Percentiles rank a stretch among this genome's conserved stretches.
phyloP scores from a whole-genome alignment of 53 echinoderm and acorn worm genomes.

The Hippasteria phrygiana region DNA sequence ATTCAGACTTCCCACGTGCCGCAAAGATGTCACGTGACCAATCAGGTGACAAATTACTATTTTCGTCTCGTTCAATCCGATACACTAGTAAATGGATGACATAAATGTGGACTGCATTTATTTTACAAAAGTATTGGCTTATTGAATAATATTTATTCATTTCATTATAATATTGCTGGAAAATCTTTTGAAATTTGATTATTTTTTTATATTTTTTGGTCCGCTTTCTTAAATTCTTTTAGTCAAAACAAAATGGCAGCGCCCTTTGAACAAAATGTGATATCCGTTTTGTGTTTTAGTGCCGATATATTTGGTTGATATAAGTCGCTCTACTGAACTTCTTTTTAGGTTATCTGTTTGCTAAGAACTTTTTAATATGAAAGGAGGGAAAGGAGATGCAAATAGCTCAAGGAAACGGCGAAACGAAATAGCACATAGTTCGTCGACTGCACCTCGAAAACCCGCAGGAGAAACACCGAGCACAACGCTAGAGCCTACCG shows the following conservation, averaged over 20 bases:
- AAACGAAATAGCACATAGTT: background rate
- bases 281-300: background rate
- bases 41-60: slow-evolving; percentile 22
- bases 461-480: background rate
- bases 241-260: slow-evolving; percentile 37
- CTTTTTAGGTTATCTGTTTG: background rate
- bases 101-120: no score
- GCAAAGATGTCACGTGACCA: background rate
- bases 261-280: background rate
- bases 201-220: no score
- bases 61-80: background rate
- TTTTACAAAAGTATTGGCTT: no score
- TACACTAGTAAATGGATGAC: background rate
- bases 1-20: no score
- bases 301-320: background rate
- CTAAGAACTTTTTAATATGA: slow-evolving; percentile 1
- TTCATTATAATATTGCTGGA: no score
- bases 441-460: background rate
- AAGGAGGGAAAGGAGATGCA: background rate
- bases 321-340: background rate
- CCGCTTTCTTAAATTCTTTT: no score
- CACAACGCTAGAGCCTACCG: slow-evolving; percentile 16
- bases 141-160: no score
- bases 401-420: slow-evolving; percentile 17
- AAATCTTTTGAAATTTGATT: no score